These are phyloP conservation scores for Nesidiocoris tenuis DNA, from an alignment of 2,888 invertebrate species.

Conservation along the genomic window DNA sequence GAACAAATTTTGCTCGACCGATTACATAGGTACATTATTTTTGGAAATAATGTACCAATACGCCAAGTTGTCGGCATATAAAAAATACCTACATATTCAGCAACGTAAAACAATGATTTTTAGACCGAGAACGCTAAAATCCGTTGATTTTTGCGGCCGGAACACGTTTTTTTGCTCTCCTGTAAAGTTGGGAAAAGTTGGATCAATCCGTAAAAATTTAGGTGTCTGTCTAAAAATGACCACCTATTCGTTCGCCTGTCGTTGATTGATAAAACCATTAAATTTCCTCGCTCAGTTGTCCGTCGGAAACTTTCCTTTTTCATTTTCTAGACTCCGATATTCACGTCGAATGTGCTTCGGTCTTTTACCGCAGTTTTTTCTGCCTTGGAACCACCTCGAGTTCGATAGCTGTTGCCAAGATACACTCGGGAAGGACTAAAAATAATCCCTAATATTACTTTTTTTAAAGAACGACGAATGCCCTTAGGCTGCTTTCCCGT, in stretches of 20 bases:
- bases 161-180: too few species aligned
- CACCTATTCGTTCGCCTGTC: neutral
- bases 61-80: too few species aligned
- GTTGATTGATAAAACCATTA: neutral
- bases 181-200: too few species aligned
- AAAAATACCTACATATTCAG: too few species aligned
- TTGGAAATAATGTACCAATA: too few species aligned
- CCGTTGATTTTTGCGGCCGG: too few species aligned
- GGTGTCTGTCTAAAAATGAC: too few species aligned
- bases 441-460: conserved; percentile 23
- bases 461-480: conserved; percentile 9
- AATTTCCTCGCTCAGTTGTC: neutral
- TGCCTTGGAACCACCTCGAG: conserved; percentile 18
- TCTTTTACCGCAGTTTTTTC: conserved; percentile 28
- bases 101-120: too few species aligned
- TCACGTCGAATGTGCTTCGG: conserved; percentile 26
- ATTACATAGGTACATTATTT: too few species aligned
- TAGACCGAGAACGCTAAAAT: too few species aligned
- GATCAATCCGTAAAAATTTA: too few species aligned
- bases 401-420: conserved; percentile 36
- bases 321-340: neutral
- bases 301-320: neutral
- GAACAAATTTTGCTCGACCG: too few species aligned
- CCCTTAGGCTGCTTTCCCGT: conserved; percentile 16
- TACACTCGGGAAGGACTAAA: conserved; percentile 33